Percentiles rank a stretch among this genome's conserved stretches.
Evolutionary conservation across 1,140 invertebrate genomes (phyloP).

Genomic region (Prorops nasuta): DNA sequence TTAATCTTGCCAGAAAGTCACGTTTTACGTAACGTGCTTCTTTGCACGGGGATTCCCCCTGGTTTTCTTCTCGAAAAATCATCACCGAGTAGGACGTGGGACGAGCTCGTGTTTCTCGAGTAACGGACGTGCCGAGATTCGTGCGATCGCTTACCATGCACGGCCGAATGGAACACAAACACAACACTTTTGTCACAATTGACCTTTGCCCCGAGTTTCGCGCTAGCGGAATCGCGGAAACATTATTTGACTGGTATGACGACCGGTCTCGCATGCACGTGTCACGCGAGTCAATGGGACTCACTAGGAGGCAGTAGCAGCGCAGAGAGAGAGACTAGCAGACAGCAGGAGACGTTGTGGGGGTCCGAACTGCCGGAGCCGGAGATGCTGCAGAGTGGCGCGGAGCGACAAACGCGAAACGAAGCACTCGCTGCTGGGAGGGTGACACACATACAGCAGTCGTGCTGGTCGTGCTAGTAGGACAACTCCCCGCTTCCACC

Average conservation of each 20-base stretch:
- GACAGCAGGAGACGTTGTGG: slow-evolving; percentile 16
- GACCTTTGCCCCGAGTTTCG: too few relatives aligned
- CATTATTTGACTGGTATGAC: neutral
- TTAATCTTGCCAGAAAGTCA: neutral
- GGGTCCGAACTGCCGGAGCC: slow-evolving; percentile 14
- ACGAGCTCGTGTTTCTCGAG: too few relatives aligned
- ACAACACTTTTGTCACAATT: slow-evolving; percentile 13
- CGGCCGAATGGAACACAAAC: neutral
- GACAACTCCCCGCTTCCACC: neutral
- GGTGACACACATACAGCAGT: neutral
- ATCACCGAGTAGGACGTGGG: neutral
- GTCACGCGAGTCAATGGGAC: slow-evolving; percentile 43
- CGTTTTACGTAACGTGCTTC: neutral
- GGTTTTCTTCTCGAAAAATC: neutral
- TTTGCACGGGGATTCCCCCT: neutral
- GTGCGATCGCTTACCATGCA: neutral
- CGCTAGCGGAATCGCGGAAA: neutral
- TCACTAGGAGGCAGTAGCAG: slow-evolving; percentile 37
- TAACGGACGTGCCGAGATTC: neutral
- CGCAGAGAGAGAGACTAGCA: slow-evolving; percentile 18
- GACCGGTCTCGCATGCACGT: slow-evolving; percentile 35
- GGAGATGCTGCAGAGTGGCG: slow-evolving; percentile 4
- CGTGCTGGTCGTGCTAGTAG: too few relatives aligned
- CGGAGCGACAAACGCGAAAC: neutral
- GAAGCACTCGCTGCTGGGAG: slow-evolving; percentile 1